These are phyloP conservation scores for Anoplolepis gracilipes DNA, from an alignment of 1,140 invertebrate genomes.

Conservation along the genomic window DNA sequence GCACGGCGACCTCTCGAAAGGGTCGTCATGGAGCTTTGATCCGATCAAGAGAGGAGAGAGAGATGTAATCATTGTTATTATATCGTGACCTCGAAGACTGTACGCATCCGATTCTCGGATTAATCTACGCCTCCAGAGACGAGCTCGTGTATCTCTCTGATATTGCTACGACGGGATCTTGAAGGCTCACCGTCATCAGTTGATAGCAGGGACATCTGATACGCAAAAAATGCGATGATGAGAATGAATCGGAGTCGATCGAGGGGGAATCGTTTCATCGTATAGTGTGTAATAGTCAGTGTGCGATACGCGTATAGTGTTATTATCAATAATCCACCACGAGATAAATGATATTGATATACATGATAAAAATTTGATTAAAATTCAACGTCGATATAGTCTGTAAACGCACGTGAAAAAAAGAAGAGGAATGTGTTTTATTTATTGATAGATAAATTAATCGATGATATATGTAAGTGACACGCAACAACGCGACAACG, in stretches of 20 bases:
- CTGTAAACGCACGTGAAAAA: neutral
- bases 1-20: slow-evolving; percentile 25
- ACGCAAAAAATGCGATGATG: slow-evolving; percentile 26
- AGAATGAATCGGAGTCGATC: neutral
- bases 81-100: neutral
- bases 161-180: neutral
- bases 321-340: neutral
- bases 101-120: neutral
- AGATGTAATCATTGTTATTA: slow-evolving; percentile 46
- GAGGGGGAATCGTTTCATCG: neutral
- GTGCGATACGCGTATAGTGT: neutral
- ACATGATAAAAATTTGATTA: neutral
- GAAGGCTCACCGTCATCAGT: neutral
- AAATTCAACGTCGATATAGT: neutral
- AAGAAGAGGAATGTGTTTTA: neutral
- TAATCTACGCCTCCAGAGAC: neutral
- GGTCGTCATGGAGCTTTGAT: slow-evolving; percentile 4
- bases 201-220: slow-evolving; percentile 14
- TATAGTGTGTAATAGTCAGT: no score
- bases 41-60: neutral
- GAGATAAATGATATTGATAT: neutral
- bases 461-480: neutral
- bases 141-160: neutral
- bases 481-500: no score
- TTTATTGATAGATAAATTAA: neutral